Conservation (phyloP, 2,113 vertebrate species). For the Poecilia latipinna region DNA sequence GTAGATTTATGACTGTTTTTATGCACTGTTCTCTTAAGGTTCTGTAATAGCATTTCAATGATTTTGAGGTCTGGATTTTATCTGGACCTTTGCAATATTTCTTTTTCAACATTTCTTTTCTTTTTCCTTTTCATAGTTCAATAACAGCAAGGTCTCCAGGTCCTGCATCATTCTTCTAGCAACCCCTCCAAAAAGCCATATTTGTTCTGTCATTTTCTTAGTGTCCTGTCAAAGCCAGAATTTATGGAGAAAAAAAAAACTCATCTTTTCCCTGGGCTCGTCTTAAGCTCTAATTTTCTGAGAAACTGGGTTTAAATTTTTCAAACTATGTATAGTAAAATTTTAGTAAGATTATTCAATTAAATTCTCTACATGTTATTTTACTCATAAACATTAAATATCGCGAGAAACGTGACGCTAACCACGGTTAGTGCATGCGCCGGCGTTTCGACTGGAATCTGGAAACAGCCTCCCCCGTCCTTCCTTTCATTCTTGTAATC, state of each 20-base stretch:
- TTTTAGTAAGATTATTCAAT: neutral
- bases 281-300: neutral
- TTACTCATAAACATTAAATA: neutral
- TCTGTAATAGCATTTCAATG: no score
- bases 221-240: no score
- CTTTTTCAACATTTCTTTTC: no score
- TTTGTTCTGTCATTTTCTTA: no score
- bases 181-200: no score
- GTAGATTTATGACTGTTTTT: no score
- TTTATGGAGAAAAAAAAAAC: neutral
- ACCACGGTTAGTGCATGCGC: constrained; percentile 2
- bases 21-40: no score
- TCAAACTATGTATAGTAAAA: neutral
- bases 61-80: no score
- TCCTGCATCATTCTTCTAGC: no score
- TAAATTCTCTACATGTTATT: neutral
- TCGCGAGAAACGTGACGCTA: constrained; percentile 66
- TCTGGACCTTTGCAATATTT: no score
- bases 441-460: constrained; percentile 49
- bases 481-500: constrained; percentile 76
- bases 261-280: neutral
- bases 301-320: neutral
- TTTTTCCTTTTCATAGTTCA: no score
- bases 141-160: no score
- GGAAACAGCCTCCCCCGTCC: constrained; percentile 66